Conservation (phyloP, 2,797 vertebrate genomes). For the Macropus fuliginosus region DNA sequence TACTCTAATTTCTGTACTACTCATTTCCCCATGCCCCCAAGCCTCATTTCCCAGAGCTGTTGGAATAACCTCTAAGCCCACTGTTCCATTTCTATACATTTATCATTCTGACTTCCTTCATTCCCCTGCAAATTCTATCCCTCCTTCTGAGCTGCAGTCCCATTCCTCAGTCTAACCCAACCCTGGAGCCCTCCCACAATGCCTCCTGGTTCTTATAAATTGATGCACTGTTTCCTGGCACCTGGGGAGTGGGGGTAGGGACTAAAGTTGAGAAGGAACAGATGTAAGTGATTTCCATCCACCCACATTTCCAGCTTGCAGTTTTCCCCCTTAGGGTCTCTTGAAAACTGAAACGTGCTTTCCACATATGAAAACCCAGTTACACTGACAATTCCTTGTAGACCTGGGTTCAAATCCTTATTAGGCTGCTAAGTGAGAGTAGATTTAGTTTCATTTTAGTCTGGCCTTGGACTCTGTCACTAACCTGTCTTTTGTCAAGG, state of each 20-base stretch:
- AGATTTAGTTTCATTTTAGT: not conserved
- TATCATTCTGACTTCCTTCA: not conserved
- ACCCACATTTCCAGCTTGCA: not conserved
- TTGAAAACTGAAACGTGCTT: not conserved
- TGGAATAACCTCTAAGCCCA: not conserved
- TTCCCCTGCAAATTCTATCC: too few species aligned
- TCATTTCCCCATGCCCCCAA: not conserved
- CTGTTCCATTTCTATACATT: not conserved
- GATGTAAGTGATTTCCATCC: accelerated
- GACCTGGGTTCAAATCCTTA: constrained; percentile 58
- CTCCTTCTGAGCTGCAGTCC: not conserved
- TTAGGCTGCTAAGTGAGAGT: constrained; percentile 23
- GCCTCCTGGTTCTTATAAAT: not conserved
- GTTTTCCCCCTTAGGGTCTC: accelerated
- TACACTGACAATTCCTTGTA: not conserved
- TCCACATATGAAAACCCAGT: constrained; percentile 38
- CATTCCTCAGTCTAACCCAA: not conserved
- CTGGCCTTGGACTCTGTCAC: not conserved
- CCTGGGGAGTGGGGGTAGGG: not conserved
- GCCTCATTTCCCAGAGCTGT: not conserved
- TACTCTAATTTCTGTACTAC: accelerated
- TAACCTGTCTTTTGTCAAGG: not conserved
- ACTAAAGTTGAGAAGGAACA: not conserved
- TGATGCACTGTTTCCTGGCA: accelerated
- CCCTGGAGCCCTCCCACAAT: not conserved